phyloP scores from a whole-genome alignment of 2,888 invertebrate genomes.

The Choreutis nemorana region DNA sequence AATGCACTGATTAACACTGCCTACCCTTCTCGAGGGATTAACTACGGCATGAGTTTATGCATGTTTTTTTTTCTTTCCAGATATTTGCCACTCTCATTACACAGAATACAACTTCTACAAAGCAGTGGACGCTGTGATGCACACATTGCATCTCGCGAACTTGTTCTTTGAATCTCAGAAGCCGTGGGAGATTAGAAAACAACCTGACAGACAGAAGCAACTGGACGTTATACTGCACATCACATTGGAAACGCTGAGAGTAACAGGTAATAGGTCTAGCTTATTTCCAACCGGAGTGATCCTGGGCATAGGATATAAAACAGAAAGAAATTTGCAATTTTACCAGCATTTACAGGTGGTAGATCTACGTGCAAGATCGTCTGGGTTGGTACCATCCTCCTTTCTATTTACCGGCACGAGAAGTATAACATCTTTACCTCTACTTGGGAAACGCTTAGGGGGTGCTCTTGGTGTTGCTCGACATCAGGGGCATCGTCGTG shows the following conservation, averaged over 20 bases:
- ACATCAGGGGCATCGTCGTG: no score
- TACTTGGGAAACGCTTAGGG: no score
- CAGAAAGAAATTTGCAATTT: no score
- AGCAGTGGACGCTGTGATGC: constrained; percentile 80
- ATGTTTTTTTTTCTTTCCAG: constrained; percentile 32
- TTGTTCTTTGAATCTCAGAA: constrained; percentile 84
- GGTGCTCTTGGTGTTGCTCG: no score
- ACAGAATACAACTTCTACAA: constrained; percentile 81
- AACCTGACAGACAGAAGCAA: constrained; percentile 59
- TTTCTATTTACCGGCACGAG: no score
- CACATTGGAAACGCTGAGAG: constrained; percentile 84
- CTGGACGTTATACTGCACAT: constrained; percentile 80
- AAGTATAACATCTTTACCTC: no score
- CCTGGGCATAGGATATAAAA: no score
- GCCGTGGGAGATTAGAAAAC: constrained; percentile 88
- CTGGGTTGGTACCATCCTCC: no score
- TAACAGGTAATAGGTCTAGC: constrained; percentile 74
- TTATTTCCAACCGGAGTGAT: no score
- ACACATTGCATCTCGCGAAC: constrained; percentile 80
- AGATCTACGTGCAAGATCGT: no score
- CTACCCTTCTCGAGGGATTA: no score
- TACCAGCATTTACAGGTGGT: no score
- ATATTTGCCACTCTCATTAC: constrained; percentile 73
- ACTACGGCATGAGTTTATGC: constrained; percentile 6
- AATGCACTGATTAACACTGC: constrained; percentile 4